Percentiles rank a stretch among this genome's conserved stretches.
Conservation (phyloP, 2,888 invertebrate genomes). For the Rhagium mordax region DNA sequence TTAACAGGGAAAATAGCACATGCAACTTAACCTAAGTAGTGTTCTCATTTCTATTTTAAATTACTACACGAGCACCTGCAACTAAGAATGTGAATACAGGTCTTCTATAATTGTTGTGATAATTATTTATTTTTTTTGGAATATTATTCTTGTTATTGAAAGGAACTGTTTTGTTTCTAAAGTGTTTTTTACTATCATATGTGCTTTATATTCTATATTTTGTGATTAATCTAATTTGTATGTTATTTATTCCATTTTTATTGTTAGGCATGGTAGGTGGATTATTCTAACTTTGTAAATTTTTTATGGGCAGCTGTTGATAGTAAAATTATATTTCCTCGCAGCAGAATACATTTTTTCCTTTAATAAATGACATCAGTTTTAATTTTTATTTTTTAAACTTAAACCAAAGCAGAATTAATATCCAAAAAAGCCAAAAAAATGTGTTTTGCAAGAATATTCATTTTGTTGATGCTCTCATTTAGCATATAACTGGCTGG, state of each 20-base stretch:
- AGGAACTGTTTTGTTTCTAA: slow-evolving; percentile 26
- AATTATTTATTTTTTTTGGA: slow-evolving; percentile 27
- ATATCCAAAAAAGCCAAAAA: too few species aligned
- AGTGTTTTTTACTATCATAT: slow-evolving; percentile 7
- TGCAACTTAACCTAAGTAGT: too few species aligned
- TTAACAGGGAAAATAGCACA: too few species aligned
- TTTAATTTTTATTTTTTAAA: too few species aligned
- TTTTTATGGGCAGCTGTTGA: neutral
- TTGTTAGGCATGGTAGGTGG: slow-evolving; percentile 9
- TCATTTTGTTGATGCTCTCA: too few species aligned
- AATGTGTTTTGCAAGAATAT: too few species aligned
- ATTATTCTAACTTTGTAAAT: neutral
- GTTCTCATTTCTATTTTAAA: too few species aligned
- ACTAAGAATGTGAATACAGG: slow-evolving; percentile 17
- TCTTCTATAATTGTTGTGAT: slow-evolving; percentile 31
- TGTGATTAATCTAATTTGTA: slow-evolving; percentile 6
- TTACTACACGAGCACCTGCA: slow-evolving; percentile 5
- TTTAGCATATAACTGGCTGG: too few species aligned
- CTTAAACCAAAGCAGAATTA: too few species aligned
- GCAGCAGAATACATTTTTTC: neutral
- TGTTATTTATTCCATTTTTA: slow-evolving; percentile 9
- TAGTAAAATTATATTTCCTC: neutral
- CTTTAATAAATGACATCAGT: too few species aligned
- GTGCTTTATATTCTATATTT: slow-evolving; percentile 26
- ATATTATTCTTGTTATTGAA: slow-evolving; percentile 25